phyloP scores from a whole-genome alignment of 2,888 invertebrate species.

The Pecten maximus region DNA sequence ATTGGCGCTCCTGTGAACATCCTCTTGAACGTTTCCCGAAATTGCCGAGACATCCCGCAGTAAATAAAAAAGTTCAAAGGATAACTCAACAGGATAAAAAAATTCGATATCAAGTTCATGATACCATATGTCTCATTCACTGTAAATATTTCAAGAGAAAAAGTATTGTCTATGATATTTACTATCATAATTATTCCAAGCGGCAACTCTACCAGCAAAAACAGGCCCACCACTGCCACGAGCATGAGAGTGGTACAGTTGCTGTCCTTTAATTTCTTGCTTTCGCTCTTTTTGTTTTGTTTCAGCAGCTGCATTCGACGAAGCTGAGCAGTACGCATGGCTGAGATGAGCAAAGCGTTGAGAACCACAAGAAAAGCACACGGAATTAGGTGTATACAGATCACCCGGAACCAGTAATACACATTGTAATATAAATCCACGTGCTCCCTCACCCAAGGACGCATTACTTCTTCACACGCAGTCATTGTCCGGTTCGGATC shows the following conservation, averaged over 20 bases:
- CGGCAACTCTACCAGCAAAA: constrained; percentile 84
- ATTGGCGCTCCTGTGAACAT: constrained; percentile 85
- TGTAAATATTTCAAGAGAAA: constrained; percentile 64
- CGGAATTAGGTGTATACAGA: constrained; percentile 95
- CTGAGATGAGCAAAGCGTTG: constrained; percentile 92
- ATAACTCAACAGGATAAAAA: constrained; percentile 94
- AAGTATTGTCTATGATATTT: constrained; percentile 87
- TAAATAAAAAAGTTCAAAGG: constrained; percentile 97
- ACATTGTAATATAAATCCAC: constrained; percentile 90
- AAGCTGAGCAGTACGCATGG: constrained; percentile 92
- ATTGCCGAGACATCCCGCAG: constrained; percentile 97
- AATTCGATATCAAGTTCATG: constrained; percentile 88
- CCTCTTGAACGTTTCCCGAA: constrained; percentile 95
- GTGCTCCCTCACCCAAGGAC: constrained; percentile 67
- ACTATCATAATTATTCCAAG: constrained; percentile 85
- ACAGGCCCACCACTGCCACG: constrained; percentile 83
- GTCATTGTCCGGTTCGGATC: constrained; percentile 66
- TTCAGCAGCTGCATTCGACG: constrained; percentile 90
- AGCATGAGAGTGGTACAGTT: constrained; percentile 83
- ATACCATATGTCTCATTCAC: constrained; percentile 64
- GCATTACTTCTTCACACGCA: constrained; percentile 64
- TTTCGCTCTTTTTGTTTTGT: constrained; percentile 85
- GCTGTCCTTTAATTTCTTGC: constrained; percentile 79
- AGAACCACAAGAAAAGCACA: constrained; percentile 94
- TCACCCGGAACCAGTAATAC: constrained; percentile 90